Conservation (phyloP, 2,113 vertebrate genomes). For the Protobothrops mucrosquamatus region DNA sequence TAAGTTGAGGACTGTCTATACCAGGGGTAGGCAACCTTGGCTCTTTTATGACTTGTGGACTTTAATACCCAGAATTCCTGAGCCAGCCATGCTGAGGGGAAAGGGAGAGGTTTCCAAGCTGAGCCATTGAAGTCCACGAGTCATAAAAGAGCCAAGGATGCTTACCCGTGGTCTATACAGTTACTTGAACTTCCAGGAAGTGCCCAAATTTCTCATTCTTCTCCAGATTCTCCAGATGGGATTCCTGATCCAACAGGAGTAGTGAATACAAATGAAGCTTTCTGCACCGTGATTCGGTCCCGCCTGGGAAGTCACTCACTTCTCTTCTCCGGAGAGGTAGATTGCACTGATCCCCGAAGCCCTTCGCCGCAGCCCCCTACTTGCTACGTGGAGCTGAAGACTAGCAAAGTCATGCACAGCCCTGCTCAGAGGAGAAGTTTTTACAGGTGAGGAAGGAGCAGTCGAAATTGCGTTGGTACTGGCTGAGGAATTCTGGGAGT, state of each 20-base stretch:
- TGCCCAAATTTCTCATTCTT: background rate
- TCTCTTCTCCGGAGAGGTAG: conserved; percentile 87
- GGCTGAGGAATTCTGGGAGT: too few relatives aligned
- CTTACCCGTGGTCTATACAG: too few relatives aligned
- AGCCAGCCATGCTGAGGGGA: too few relatives aligned
- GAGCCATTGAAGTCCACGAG: too few relatives aligned
- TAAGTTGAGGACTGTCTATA: background rate
- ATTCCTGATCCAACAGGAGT: conserved; percentile 76
- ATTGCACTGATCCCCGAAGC: conserved; percentile 76
- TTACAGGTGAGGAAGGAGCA: conserved; percentile 73
- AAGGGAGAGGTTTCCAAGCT: too few relatives aligned
- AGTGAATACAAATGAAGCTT: conserved; percentile 90
- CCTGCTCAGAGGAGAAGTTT: conserved; percentile 83
- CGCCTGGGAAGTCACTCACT: conserved; percentile 80
- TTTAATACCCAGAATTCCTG: too few relatives aligned
- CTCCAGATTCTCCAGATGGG: conserved; percentile 70
- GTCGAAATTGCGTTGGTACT: background rate
- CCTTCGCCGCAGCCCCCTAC: conserved; percentile 69
- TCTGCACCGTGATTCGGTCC: conserved; percentile 87
- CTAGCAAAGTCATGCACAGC: conserved; percentile 83
- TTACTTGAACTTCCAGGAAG: background rate
- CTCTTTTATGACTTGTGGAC: too few relatives aligned
- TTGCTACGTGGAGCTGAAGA: conserved; percentile 90
- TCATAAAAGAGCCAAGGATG: too few relatives aligned
- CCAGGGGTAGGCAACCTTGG: too few relatives aligned